Conservation (phyloP, 2,797 vertebrate genomes). For the Halcyon smyrnensis region DNA sequence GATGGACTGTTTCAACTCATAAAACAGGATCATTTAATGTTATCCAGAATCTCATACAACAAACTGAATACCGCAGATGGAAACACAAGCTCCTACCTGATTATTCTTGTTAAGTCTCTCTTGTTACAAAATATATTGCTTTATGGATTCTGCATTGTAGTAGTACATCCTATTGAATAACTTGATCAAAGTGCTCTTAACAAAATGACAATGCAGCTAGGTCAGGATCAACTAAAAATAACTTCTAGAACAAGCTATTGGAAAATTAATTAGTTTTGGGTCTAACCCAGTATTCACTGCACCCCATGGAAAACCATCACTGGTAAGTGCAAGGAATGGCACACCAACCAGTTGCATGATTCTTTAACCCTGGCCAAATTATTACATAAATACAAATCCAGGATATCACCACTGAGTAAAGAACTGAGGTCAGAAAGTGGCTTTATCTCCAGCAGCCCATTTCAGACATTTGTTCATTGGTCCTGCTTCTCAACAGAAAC, state of each 20-base stretch:
- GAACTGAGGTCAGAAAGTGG: background rate
- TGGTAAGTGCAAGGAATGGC: background rate
- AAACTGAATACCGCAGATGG: background rate
- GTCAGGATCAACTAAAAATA: constrained; percentile 68
- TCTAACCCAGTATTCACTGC: background rate
- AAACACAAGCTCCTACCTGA: background rate
- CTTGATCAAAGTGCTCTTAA: constrained; percentile 5
- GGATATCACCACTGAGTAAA: background rate
- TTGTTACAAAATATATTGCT: background rate
- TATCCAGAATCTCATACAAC: background rate
- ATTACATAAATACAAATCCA: background rate
- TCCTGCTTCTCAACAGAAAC: background rate
- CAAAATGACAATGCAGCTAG: constrained; percentile 37
- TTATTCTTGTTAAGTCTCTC: background rate
- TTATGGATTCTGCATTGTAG: background rate
- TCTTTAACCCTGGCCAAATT: background rate
- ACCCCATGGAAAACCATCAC: background rate
- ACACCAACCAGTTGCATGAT: background rate
- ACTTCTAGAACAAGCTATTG: constrained; percentile 8
- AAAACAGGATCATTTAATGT: background rate
- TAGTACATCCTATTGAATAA: background rate
- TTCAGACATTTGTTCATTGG: background rate
- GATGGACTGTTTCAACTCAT: background rate
- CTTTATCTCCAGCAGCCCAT: background rate
- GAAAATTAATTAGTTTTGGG: constrained; percentile 60